phyloP scores from a whole-genome alignment of 2,888 invertebrate genomes.

The Pterostichus niger region DNA sequence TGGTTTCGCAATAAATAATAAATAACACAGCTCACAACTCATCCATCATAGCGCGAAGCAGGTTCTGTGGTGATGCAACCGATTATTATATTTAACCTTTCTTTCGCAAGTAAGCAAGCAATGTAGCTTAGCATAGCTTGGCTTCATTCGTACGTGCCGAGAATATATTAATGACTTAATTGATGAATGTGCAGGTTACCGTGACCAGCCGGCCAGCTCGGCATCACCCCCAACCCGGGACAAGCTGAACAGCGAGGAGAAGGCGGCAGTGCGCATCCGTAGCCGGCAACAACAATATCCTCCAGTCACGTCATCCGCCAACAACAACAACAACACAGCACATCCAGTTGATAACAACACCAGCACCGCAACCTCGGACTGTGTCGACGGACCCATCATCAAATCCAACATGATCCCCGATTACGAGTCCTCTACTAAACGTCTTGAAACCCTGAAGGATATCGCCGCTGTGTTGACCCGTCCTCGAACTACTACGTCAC shows the following conservation, averaged over 20 bases:
- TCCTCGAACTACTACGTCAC: slow-evolving; percentile 82
- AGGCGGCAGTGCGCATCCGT: slow-evolving; percentile 79
- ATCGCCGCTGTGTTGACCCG: slow-evolving; percentile 90
- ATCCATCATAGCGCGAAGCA: slow-evolving; percentile 26
- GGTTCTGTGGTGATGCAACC: slow-evolving; percentile 35
- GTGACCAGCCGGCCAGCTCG: slow-evolving; percentile 86
- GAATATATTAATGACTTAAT: too few relatives aligned
- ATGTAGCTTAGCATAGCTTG: background rate
- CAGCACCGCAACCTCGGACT: background rate
- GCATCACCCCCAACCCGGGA: slow-evolving; percentile 90
- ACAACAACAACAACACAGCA: slow-evolving; percentile 70
- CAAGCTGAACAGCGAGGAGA: slow-evolving; percentile 88
- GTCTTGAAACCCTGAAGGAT: slow-evolving; percentile 88
- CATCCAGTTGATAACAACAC: background rate
- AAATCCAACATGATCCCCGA: slow-evolving; percentile 61
- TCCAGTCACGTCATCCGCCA: slow-evolving; percentile 70
- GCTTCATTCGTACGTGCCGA: too few relatives aligned
- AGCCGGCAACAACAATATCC: slow-evolving; percentile 71
- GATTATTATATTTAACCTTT: slow-evolving; percentile 61
- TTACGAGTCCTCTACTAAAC: slow-evolving; percentile 79
- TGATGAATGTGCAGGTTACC: slow-evolving; percentile 78
- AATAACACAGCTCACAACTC: slow-evolving; percentile 5
- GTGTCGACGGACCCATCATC: background rate
- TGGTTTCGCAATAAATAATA: slow-evolving; percentile 27
- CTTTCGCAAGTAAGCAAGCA: slow-evolving; percentile 45